Evolutionary conservation across 1,140 invertebrate genomes (phyloP).

Genomic region (Euborellia annulipes): DNA sequence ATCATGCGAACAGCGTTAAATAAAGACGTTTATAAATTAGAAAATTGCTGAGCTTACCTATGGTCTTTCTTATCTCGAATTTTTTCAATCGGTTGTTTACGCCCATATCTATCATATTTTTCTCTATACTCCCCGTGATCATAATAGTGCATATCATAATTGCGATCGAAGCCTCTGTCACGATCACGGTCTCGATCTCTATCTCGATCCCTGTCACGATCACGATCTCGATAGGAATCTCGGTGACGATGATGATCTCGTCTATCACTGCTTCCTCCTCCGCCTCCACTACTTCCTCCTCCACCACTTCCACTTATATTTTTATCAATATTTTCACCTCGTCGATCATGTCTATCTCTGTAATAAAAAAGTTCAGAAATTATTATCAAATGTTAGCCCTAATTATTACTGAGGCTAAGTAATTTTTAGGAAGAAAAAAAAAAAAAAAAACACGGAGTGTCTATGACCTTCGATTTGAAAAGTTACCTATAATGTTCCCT

Average conservation of each 20-base stretch:
- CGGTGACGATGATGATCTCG: neutral
- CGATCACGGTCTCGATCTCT: slow-evolving; percentile 6
- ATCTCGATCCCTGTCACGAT: slow-evolving; percentile 17
- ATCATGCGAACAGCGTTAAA: no score
- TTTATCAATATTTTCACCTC: slow-evolving; percentile 14
- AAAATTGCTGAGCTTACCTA: no score
- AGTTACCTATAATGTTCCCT: slow-evolving; percentile 27
- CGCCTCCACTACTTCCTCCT: slow-evolving; percentile 20
- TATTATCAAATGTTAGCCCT: no score
- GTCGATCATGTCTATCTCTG: slow-evolving; percentile 15
- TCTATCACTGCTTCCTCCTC: slow-evolving; percentile 20
- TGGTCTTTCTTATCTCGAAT: no score
- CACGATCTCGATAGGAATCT: slow-evolving; percentile 7
- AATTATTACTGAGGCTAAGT: no score
- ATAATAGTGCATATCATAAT: slow-evolving; percentile 3
- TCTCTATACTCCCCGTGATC: neutral
- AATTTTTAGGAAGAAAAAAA: no score
- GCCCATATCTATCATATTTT: no score
- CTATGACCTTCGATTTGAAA: no score
- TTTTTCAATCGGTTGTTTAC: no score
- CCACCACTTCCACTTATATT: slow-evolving; percentile 10
- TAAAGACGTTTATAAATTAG: no score
- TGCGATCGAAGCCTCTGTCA: slow-evolving; percentile 12
- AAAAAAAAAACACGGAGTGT: no score
- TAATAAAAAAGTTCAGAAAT: no score